Evolutionary conservation across 2,888 invertebrate genomes (phyloP).

Genomic region (Erpobdella octoculata): DNA sequence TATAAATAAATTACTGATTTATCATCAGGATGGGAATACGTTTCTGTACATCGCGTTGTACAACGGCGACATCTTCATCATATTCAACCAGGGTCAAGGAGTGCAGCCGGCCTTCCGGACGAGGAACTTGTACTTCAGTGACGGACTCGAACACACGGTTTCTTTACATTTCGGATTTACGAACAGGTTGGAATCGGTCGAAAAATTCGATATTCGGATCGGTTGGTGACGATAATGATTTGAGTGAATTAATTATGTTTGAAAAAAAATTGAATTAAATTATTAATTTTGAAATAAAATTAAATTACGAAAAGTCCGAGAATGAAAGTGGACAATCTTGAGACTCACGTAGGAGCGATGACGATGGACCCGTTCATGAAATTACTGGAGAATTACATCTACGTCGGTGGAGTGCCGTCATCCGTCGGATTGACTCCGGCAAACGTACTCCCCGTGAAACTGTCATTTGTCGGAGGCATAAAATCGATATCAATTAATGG

Average conservation of each 20-base stretch:
- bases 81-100: constrained; percentile 38
- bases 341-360: constrained; percentile 34
- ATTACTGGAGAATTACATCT: constrained; percentile 32
- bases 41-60: constrained; percentile 38
- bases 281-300: neutral
- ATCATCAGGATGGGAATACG: constrained; percentile 26
- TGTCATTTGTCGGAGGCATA: constrained; percentile 34
- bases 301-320: constrained; percentile 34
- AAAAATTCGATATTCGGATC: neutral
- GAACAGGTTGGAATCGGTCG: constrained; percentile 34
- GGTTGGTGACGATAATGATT: neutral
- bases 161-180: constrained; percentile 34
- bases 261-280: neutral
- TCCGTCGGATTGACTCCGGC: constrained; percentile 25
- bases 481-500: constrained; percentile 6
- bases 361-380: constrained; percentile 36
- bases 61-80: constrained; percentile 39
- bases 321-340: constrained; percentile 34
- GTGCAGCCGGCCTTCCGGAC: constrained; percentile 34
- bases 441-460: constrained; percentile 31
- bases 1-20: constrained; percentile 20
- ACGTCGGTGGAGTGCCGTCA: constrained; percentile 37
- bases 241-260: neutral
- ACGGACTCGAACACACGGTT: constrained; percentile 37
- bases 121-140: constrained; percentile 35